A percentile compares a stretch with the other conserved stretches of the same genome.
These are phyloP conservation scores for Pseudolycoriella hygida DNA, from an alignment of 2,888 invertebrate species.

Conservation along the genomic window DNA sequence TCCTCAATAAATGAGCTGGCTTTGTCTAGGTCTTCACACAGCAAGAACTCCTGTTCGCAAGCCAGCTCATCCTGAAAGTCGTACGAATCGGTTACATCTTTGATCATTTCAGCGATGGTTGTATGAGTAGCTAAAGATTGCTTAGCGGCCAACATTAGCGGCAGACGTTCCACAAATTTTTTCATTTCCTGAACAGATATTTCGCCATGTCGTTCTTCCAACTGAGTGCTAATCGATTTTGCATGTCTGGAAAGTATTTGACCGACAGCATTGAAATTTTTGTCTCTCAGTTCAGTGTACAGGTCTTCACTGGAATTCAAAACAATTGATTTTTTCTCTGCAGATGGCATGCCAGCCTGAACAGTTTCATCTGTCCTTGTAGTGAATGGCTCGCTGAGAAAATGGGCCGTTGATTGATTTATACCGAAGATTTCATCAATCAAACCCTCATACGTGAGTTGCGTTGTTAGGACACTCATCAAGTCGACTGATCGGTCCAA, in stretches of 20 bases:
- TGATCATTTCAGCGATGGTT: conserved; percentile 84
- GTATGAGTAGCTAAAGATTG: conserved; percentile 77
- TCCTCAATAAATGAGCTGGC: conserved; percentile 80
- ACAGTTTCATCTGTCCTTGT: conserved; percentile 36
- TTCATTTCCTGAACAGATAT: conserved; percentile 92
- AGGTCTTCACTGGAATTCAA: conserved; percentile 81
- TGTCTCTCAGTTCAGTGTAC: conserved; percentile 78
- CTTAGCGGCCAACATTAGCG: conserved; percentile 71
- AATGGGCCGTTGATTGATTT: conserved; percentile 56
- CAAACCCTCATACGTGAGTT: conserved; percentile 92
- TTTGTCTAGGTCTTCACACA: conserved; percentile 83
- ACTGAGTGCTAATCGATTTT: conserved; percentile 65
- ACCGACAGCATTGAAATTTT: conserved; percentile 82
- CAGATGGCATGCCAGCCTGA: conserved; percentile 16
- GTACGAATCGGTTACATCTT: conserved; percentile 57
- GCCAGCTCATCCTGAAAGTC: conserved; percentile 63
- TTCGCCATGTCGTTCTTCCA: conserved; percentile 68
- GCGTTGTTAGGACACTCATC: conserved; percentile 80
- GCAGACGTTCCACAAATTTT: conserved; percentile 76
- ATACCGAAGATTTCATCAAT: conserved; percentile 88
- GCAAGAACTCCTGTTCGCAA: conserved; percentile 81
- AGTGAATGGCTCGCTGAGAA: conserved; percentile 74
- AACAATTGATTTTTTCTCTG: conserved; percentile 55
- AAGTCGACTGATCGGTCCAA: conserved; percentile 85
- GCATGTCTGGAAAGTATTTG: conserved; percentile 72